phyloP scores from a whole-genome alignment of 2,113 vertebrate species.

The Gasterosteus nipponicus region DNA sequence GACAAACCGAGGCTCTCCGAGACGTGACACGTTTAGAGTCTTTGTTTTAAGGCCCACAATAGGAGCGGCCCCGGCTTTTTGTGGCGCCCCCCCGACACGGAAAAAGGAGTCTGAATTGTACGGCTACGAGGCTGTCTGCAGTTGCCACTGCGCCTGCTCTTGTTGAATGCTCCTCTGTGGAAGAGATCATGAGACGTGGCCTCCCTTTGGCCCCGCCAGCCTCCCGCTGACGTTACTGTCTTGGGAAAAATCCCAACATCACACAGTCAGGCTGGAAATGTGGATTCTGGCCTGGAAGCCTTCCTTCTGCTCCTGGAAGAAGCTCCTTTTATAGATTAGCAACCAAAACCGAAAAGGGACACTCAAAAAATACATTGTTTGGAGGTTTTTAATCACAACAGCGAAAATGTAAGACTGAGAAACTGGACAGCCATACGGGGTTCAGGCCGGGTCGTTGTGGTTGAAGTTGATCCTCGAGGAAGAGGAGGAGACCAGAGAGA shows the following conservation, averaged over 20 bases:
- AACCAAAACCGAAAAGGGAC: background rate
- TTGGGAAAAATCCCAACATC: slow-evolving; percentile 53
- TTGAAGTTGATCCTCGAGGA: slow-evolving; percentile 15
- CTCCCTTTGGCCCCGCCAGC: slow-evolving; percentile 49
- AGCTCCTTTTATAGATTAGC: background rate
- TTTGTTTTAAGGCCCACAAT: slow-evolving; percentile 55
- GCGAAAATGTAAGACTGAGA: slow-evolving; percentile 24
- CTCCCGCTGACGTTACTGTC: slow-evolving; percentile 62
- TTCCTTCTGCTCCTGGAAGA: slow-evolving; percentile 8
- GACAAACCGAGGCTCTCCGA: slow-evolving; percentile 52
- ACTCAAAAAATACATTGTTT: background rate
- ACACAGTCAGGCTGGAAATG: slow-evolving; percentile 54
- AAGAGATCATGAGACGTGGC: slow-evolving; percentile 69
- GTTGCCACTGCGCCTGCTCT: background rate
- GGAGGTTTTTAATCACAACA: background rate
- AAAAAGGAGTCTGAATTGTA: slow-evolving; percentile 17
- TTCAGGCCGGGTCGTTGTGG: slow-evolving; percentile 6
- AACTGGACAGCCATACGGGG: slow-evolving; percentile 17
- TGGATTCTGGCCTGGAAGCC: slow-evolving; percentile 44
- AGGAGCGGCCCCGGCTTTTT: slow-evolving; percentile 52
- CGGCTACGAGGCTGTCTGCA: background rate
- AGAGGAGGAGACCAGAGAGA: slow-evolving; percentile 1
- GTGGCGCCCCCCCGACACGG: background rate
- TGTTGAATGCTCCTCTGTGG: slow-evolving; percentile 52
- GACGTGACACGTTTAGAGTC: slow-evolving; percentile 69